Conservation (phyloP, 2,113 vertebrate genomes). For the Glaucomys volans region DNA sequence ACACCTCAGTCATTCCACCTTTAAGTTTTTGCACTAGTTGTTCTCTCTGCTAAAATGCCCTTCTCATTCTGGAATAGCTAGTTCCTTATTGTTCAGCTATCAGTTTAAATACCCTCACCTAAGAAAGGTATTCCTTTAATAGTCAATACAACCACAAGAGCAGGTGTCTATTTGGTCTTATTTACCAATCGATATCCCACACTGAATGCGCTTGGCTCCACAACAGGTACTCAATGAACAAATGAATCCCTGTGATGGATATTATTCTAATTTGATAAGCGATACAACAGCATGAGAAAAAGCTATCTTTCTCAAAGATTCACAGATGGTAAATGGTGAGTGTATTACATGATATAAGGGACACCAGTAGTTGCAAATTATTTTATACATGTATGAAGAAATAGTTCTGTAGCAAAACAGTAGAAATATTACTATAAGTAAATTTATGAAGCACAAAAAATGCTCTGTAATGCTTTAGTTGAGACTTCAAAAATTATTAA, state of each 20-base stretch:
- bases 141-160: background rate
- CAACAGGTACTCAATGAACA: constrained; percentile 11
- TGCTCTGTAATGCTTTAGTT: background rate
- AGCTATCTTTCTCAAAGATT: constrained; percentile 48
- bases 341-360: background rate
- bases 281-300: background rate
- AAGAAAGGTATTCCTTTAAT: constrained; percentile 23
- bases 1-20: background rate
- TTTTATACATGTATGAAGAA: too few relatives aligned
- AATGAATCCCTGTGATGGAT: background rate
- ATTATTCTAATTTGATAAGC: background rate
- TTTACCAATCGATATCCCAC: background rate
- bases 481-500: constrained; percentile 16
- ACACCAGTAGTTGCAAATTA: background rate
- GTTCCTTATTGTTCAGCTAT: background rate
- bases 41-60: background rate
- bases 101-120: background rate
- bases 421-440: too few relatives aligned
- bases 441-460: background rate
- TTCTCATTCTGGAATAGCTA: background rate
- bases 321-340: background rate
- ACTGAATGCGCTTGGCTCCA: background rate
- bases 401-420: too few relatives aligned
- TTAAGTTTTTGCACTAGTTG: background rate
- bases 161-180: background rate